Evolutionary conservation across 1,140 invertebrate genomes (phyloP).

Genomic region (Cheumatopsyche charites): DNA sequence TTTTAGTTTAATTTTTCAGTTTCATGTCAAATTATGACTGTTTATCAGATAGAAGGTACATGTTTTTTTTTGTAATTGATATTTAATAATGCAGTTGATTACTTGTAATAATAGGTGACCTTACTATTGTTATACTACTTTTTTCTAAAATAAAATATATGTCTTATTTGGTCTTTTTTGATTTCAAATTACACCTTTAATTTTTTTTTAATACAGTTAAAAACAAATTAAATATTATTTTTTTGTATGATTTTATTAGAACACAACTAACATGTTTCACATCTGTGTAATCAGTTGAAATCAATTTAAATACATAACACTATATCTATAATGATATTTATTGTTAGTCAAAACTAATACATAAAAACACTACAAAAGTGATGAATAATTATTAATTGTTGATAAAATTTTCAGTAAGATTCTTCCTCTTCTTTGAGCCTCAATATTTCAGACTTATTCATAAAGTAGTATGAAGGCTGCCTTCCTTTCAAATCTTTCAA

Average conservation of each 20-base stretch:
- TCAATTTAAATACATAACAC: too few species aligned
- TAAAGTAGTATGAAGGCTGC: conserved; percentile 90
- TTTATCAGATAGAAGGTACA: too few species aligned
- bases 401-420: conserved; percentile 52
- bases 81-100: too few species aligned
- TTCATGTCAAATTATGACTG: too few species aligned
- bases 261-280: too few species aligned
- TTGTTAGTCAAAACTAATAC: not conserved
- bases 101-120: not conserved
- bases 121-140: conserved; percentile 6
- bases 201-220: too few species aligned
- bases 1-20: too few species aligned
- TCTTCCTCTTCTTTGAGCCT: conserved; percentile 83
- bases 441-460: conserved; percentile 87
- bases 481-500: conserved; percentile 86
- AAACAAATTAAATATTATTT: too few species aligned
- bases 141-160: conserved; percentile 23
- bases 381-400: not conserved
- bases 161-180: conserved; percentile 8
- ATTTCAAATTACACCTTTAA: not conserved
- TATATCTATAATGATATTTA: not conserved
- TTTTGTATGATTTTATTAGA: too few species aligned
- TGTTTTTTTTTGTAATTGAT: too few species aligned
- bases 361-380: conserved; percentile 19
- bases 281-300: too few species aligned